Evolutionary conservation across 2,888 invertebrate species (phyloP).

Genomic region (Leucoma salicis): DNA sequence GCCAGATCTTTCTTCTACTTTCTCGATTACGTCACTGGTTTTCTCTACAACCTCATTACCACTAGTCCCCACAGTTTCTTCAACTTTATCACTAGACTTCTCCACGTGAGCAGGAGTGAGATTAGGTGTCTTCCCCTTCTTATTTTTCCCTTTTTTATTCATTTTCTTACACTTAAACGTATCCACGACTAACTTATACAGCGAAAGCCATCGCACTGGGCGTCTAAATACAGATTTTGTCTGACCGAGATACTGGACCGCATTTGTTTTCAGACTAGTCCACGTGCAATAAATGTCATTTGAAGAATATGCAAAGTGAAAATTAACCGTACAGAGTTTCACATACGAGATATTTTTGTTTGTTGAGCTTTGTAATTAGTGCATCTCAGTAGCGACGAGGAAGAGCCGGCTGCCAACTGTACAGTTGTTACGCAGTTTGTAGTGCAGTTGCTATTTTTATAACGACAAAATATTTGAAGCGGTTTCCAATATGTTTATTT

Average conservation of each 20-base stretch:
- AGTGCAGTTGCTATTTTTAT: conserved; percentile 34
- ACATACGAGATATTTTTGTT: conserved; percentile 13
- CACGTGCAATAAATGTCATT: conserved; percentile 69
- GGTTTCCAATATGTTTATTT: conserved; percentile 3
- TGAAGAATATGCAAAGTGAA: conserved; percentile 1
- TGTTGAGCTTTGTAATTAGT: conserved; percentile 25
- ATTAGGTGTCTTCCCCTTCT: conserved; percentile 53
- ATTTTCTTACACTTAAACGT: conserved; percentile 37
- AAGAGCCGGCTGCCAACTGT: conserved; percentile 48
- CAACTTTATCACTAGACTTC: conserved; percentile 11
- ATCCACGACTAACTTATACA: conserved; percentile 30
- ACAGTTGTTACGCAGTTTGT: conserved; percentile 36
- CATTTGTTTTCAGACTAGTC: conserved; percentile 62
- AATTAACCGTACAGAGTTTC: conserved; percentile 15
- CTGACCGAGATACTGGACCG: conserved; percentile 66
- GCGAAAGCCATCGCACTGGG: conserved; percentile 46
- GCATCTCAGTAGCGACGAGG: conserved; percentile 36
- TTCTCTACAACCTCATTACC: conserved; percentile 12
- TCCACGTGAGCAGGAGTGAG: conserved; percentile 36
- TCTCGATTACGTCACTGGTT: conserved; percentile 33
- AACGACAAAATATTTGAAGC: conserved; percentile 8
- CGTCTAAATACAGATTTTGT: conserved; percentile 64
- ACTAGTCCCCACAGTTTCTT: conserved; percentile 13
- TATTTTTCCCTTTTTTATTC: conserved; percentile 70
- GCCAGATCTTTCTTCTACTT: conserved; percentile 21